Evolutionary conservation across 2,797 vertebrate species (phyloP), one percentile per base, ranked within the genome.

Genomic region (Poecilia wingei): DNA sequence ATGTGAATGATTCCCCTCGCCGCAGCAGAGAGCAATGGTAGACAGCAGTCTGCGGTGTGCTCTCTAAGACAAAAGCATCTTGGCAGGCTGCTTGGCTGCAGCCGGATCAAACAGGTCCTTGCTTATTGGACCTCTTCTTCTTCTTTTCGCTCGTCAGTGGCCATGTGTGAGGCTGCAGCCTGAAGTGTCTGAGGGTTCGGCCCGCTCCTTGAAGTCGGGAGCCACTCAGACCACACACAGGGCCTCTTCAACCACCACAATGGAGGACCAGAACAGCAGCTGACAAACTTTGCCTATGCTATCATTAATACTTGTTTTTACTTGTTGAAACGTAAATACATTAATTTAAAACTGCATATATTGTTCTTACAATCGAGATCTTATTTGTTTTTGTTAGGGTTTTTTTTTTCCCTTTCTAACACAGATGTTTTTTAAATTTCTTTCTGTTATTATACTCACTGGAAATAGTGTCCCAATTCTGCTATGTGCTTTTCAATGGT

Each of bases 61-160:
- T 92, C 87, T 72, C 89, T 76, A 78, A 94, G 89, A 96, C 95
- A 95, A 95, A 95, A 90, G 83, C 87, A 86, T 93, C 93, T 96
- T 96, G 95, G 94, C 95, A 94, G 87, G 91, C 92, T 85, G 81
- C 87, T 85, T 85, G 20, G 88, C 80, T 89, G 92, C 88, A 90
- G 93, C 87, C 84, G 85, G 91, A 94, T 95, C 94, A 95, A 95
- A 95, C 93, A 75, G 84, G 78, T 84, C 91, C 82, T 92, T 92
- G 92, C 93, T 95, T 95, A 94, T 94, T 95, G 91, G 93, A 93
- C 87, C 92, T 89, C 90, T 92, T 90, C 82, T 83, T 87, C 89
- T 90, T 88, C 90, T 91, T 80, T 88, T 85, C 31, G 80, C 88
- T 93, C 90, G 82, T 92, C 87, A 79, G 81, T 79, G 80, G 79